Base-by-base conservation (phyloP, 2,113 vertebrate genomes). In the Chamaetylas fuelleborni region DNA sequence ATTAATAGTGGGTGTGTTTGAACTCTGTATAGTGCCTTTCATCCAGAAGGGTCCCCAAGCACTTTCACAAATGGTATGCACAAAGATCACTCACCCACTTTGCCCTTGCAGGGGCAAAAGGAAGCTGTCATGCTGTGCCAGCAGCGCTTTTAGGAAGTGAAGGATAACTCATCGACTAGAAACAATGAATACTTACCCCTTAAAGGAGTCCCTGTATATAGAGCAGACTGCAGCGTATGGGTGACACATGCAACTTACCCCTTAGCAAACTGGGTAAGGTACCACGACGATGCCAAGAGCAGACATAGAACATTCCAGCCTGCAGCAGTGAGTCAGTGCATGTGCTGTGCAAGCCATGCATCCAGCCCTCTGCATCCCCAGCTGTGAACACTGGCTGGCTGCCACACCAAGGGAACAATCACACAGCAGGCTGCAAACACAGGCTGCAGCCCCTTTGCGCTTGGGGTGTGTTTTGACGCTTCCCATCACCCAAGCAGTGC, bases 61-160 rank as follows among this genome's bases (percentile, higher is more conserved):
- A 92, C 81, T 91, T 93, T 94, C 66, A 92, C 34, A 95, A 83
- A 93, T 31, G 1, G 0, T 66, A 84, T 14, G 84, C 69, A 88
- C 62, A 47, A 91, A 88, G 86, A 78, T 92, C 93, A 97, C 93
- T 97, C 96, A 97, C 91, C 95, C 96, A 90, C 86, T 9, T 31
- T 11, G 43, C 88, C 92, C 86, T 62, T 2, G 47, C 51, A 17
- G 86, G 51, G 93, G 83, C 15, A 28, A 90, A 97, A 97, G 54
- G 90, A 95, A 93, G 95, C 88, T 78, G 97, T 95, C 73, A 74
- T 95, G 96, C 97, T 95, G 93, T 36, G 10, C 95, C 93, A 94
- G 91, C 95, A 96, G 96, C 90, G 84, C 91, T 96, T 96, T 88
- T 79, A 93, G 72, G 81, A 97, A 96, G 96, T 36, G 87, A 97